Conservation (phyloP, 1,140 invertebrate genomes). For the Sinonovacula constricta region DNA sequence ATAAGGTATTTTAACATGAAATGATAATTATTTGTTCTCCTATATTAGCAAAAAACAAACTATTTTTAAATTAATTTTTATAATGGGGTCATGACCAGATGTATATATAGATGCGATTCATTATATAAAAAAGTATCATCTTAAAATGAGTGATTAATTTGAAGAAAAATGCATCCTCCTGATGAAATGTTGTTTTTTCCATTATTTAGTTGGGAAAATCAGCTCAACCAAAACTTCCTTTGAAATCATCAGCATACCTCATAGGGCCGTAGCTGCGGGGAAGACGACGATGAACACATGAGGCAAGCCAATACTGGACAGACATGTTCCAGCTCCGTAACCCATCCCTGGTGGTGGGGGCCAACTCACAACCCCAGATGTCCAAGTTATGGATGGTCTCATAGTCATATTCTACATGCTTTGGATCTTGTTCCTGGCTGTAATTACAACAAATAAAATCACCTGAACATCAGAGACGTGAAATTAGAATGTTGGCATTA, state of each 20-base stretch:
- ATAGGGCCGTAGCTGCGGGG: conserved; percentile 82
- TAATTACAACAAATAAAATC: too few species aligned
- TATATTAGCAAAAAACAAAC: too few species aligned
- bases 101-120: too few species aligned
- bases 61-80: too few species aligned
- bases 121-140: too few species aligned
- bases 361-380: conserved; percentile 87
- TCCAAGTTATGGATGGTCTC: conserved; percentile 89
- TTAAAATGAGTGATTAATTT: not conserved
- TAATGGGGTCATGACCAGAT: too few species aligned
- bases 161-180: not conserved
- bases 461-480: too few species aligned
- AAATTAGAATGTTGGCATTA: too few species aligned
- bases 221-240: not conserved
- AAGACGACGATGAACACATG: conserved; percentile 91
- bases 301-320: conserved; percentile 96
- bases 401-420: conserved; percentile 85
- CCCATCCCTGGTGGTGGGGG: conserved; percentile 87
- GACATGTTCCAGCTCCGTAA: conserved; percentile 97
- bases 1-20: too few species aligned
- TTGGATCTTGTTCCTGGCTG: conserved; percentile 43
- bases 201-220: not conserved
- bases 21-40: too few species aligned
- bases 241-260: conserved; percentile 77
- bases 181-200: not conserved